These are phyloP conservation scores for Euplagia quadripunctaria DNA, from an alignment of 2,888 invertebrate species.

Conservation along the genomic window DNA sequence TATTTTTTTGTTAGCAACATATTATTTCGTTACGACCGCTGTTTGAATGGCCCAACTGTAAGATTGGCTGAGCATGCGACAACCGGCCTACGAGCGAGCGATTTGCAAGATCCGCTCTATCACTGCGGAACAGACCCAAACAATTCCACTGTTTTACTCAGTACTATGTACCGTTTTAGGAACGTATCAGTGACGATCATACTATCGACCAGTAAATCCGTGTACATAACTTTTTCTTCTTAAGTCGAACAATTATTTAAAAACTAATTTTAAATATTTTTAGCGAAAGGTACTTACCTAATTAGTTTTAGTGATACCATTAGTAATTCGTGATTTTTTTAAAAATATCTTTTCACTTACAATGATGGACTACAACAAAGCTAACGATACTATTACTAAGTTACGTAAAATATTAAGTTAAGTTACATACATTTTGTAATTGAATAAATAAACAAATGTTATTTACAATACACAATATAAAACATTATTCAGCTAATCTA, in stretches of 20 bases:
- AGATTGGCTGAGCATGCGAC: constrained; percentile 55
- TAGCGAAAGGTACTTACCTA: no score
- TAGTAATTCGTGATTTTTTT: neutral
- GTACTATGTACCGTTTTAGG: constrained; percentile 20
- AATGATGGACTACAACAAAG: neutral
- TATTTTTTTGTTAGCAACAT: neutral
- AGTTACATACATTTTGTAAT: neutral
- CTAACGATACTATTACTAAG: neutral
- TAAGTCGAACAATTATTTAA: neutral
- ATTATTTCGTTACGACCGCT: constrained; percentile 18
- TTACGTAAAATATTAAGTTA: neutral
- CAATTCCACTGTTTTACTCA: constrained; percentile 62
- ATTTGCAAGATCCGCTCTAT: constrained; percentile 82
- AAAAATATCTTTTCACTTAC: no score
- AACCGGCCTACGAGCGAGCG: constrained; percentile 62
- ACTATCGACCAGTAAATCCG: neutral
- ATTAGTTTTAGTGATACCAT: no score
- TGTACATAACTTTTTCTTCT: neutral
- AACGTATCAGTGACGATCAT: constrained; percentile 19
- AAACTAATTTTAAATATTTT: neutral
- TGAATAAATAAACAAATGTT: neutral
- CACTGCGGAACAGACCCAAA: constrained; percentile 70
- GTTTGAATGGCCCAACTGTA: constrained; percentile 36
- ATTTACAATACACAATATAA: neutral
- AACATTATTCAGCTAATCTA: neutral